Base-by-base conservation (phyloP, 35 echinoderm and acorn worm genomes). In the Apostichopus californicus region DNA sequence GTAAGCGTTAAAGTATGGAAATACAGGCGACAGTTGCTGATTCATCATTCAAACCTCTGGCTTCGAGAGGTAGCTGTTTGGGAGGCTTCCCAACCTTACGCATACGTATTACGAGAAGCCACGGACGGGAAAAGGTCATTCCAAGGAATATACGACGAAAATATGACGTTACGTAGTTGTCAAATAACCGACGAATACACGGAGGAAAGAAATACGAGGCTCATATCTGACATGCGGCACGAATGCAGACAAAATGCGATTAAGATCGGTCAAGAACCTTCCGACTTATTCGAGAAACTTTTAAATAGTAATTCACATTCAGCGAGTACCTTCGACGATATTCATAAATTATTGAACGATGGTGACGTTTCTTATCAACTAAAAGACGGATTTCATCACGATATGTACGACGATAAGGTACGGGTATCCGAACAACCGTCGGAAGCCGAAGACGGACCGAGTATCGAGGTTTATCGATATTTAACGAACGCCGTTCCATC, bases 11-110 rank as follows among this genome's bases (percentile, higher is more conserved):
- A 91, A 59, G 53, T 91, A 1, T 78, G 89, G 89, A 57, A 59
- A 20, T 78, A 79, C 8, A n/a, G 89, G n/a, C 1, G 89, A 21
- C 89, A 91, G 55, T 54, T 91, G 73, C 77, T 91, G 0, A 56
- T 91, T 11, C 89, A 77, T 18, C 28, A 79, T 22, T 55, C 71
- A 17, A 21, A 77, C 26, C 8, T 91, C 22, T 91, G 89, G 89
- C 17, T 91, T 7, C 89, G 89, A 21, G 89, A 91, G 73, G 89
- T 91, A 9, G 89, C 77, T 9, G 89, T 55, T 57, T 91, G 89
- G 89, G 89, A 91, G 77, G 22, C 89, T 12, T 25, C 52, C 3
- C 71, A 59, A 7, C 57, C 72, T 4, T 91, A 78, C 56, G 89
- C 72, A 15, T 91, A 91, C 55, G 26, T 91, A 3, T 59, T 91